Conservation (phyloP, 2,888 invertebrate genomes). For the Stenotaenia linearis region DNA sequence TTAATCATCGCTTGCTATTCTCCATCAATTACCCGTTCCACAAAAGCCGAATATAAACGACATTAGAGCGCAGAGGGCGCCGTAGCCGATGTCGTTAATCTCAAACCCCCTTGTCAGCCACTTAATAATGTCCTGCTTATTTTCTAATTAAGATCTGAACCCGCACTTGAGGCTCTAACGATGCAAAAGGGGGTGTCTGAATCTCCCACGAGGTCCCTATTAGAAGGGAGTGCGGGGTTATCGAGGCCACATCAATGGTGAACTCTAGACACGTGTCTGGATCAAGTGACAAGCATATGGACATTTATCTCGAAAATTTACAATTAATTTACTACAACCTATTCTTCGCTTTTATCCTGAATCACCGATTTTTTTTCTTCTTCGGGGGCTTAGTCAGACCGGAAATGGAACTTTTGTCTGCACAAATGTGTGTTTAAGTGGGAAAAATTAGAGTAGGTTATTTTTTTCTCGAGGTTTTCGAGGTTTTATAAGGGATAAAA, state of each 20-base stretch:
- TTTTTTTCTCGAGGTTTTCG: too few relatives aligned
- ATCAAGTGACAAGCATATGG: constrained; percentile 20
- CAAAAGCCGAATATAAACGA: not conserved
- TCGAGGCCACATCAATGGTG: not conserved
- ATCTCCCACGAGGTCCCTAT: constrained; percentile 24
- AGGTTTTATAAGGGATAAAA: too few relatives aligned
- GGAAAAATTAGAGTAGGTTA: too few relatives aligned
- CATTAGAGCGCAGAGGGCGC: not conserved
- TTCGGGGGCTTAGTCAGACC: not conserved
- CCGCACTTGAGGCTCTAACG: not conserved
- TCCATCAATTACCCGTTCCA: not conserved
- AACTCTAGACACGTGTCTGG: constrained; percentile 5
- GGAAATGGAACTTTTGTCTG: not conserved
- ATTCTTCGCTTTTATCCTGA: not conserved
- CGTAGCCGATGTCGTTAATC: not conserved
- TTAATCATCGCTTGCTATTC: not conserved
- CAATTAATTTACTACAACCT: not conserved
- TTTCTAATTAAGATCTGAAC: constrained; percentile 13
- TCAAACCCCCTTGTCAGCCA: not conserved
- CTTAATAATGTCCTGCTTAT: constrained; percentile 18
- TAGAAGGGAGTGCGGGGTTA: not conserved
- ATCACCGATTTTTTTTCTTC: not conserved
- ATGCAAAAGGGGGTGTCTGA: not conserved
- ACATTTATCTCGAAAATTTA: constrained; percentile 1
- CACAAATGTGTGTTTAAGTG: too few relatives aligned